Percentiles rank a stretch among this genome's conserved stretches.
Evolutionary conservation across 2,113 vertebrate genomes (phyloP).

Genomic region (Enhydra lutris): DNA sequence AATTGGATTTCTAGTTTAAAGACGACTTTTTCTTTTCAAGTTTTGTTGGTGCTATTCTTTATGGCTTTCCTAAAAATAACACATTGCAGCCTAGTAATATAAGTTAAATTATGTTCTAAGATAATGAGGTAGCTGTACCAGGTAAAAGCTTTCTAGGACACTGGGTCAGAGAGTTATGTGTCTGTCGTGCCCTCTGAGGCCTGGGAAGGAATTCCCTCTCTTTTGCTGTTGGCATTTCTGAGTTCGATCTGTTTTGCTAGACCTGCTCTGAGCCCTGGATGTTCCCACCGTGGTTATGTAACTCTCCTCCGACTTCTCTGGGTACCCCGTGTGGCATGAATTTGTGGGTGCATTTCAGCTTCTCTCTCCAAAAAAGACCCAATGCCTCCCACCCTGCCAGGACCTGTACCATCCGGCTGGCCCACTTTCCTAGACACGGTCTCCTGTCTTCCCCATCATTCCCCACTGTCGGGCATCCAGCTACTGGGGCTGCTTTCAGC

Average conservation of each 20-base stretch:
- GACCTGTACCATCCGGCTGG: rapidly evolving
- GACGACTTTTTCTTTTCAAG: background rate
- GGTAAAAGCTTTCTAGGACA: background rate
- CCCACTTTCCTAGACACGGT: background rate
- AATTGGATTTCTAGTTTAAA: background rate
- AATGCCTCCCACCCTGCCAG: too few relatives aligned
- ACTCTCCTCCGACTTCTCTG: background rate
- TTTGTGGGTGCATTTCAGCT: background rate
- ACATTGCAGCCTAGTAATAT: background rate
- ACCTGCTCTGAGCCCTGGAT: background rate
- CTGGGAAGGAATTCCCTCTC: background rate
- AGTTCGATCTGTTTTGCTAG: background rate
- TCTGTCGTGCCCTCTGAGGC: background rate
- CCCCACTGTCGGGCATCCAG: rapidly evolving
- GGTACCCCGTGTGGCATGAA: background rate
- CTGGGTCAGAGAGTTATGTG: too few relatives aligned
- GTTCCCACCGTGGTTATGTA: too few relatives aligned
- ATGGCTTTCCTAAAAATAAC: background rate
- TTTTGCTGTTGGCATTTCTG: background rate
- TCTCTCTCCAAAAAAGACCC: background rate
- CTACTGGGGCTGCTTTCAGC: background rate
- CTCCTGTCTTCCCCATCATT: background rate
- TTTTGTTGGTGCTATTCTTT: background rate
- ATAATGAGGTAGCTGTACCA: background rate
- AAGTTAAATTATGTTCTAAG: background rate